phyloP scores from a whole-genome alignment of 1,140 invertebrate species.

The Trichonephila inaurata region DNA sequence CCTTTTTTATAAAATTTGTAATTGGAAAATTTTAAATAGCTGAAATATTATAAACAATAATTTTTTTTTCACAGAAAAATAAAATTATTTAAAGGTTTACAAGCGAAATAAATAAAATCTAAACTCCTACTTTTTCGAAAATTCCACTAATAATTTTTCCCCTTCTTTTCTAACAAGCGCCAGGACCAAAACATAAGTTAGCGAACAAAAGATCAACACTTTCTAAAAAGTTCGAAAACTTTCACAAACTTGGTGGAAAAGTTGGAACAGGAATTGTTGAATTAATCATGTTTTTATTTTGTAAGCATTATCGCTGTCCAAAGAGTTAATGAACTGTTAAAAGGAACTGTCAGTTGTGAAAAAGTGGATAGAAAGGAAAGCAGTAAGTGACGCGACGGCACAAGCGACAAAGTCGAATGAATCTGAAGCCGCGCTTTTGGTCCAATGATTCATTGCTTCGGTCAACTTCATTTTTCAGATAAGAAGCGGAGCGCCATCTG shows the following conservation, averaged over 20 bases:
- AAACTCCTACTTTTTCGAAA: too few species aligned
- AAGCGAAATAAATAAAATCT: too few species aligned
- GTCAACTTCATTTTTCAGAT: background rate
- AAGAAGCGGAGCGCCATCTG: conserved; percentile 6
- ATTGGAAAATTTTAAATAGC: too few species aligned
- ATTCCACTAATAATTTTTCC: too few species aligned
- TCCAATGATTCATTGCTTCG: conserved; percentile 12
- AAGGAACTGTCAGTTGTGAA: background rate
- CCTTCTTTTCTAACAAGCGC: too few species aligned
- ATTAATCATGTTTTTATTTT: conserved; percentile 24
- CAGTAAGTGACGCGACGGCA: background rate
- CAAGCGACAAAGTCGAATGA: conserved; percentile 3
- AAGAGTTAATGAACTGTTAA: background rate
- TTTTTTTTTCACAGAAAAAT: too few species aligned
- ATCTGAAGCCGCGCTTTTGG: conserved; percentile 12
- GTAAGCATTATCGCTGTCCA: background rate
- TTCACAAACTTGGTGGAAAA: background rate
- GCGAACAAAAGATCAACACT: background rate
- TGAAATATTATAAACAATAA: too few species aligned
- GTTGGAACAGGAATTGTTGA: background rate
- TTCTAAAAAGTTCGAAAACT: background rate
- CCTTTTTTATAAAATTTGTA: too few species aligned
- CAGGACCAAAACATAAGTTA: background rate
- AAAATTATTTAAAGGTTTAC: too few species aligned
- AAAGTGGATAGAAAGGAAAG: background rate